A percentile compares a stretch with the other conserved stretches of the same genome.
phyloP scores from a whole-genome alignment of 1,140 invertebrate species.

The Meloidogyne chitwoodi region DNA sequence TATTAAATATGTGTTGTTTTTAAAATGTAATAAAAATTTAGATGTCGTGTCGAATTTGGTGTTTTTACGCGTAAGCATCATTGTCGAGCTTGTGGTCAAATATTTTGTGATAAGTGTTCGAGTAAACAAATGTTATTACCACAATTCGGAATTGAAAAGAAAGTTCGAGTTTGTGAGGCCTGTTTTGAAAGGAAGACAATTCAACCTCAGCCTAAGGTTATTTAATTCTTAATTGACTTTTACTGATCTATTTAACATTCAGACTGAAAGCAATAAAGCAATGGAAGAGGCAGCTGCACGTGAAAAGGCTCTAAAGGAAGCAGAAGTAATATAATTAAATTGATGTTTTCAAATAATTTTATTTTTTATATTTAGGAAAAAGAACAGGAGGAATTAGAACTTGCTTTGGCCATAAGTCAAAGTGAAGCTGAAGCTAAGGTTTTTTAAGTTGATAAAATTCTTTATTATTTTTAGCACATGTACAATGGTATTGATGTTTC shows the following conservation, averaged over 20 bases:
- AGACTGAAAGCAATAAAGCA: not conserved
- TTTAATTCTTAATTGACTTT: slow-evolving; percentile 2
- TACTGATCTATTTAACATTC: not conserved
- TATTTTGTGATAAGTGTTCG: slow-evolving; percentile 91
- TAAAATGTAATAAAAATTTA: slow-evolving; percentile 15
- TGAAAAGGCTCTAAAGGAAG: slow-evolving; percentile 13
- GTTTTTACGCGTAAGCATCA: slow-evolving; percentile 87
- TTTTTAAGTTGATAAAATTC: not conserved
- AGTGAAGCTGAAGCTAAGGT: slow-evolving; percentile 81
- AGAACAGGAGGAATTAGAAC: slow-evolving; percentile 92
- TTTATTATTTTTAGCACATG: not conserved
- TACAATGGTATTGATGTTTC: slow-evolving; percentile 10
- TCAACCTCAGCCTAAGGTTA: slow-evolving; percentile 5
- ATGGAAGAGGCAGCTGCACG: not conserved
- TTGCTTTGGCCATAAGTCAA: slow-evolving; percentile 90
- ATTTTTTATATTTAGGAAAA: slow-evolving; percentile 65
- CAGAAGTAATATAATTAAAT: slow-evolving; percentile 5
- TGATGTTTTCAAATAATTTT: not conserved
- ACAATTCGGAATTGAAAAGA: slow-evolving; percentile 98
- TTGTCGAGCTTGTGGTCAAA: slow-evolving; percentile 70
- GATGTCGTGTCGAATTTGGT: slow-evolving; percentile 86
- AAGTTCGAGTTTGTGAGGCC: slow-evolving; percentile 85
- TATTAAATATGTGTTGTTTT: not conserved
- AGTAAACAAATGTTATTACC: slow-evolving; percentile 90
- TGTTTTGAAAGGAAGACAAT: slow-evolving; percentile 71